Evolutionary conservation across 2,113 vertebrate genomes (phyloP).

Genomic region (Odocoileus hemionus): DNA sequence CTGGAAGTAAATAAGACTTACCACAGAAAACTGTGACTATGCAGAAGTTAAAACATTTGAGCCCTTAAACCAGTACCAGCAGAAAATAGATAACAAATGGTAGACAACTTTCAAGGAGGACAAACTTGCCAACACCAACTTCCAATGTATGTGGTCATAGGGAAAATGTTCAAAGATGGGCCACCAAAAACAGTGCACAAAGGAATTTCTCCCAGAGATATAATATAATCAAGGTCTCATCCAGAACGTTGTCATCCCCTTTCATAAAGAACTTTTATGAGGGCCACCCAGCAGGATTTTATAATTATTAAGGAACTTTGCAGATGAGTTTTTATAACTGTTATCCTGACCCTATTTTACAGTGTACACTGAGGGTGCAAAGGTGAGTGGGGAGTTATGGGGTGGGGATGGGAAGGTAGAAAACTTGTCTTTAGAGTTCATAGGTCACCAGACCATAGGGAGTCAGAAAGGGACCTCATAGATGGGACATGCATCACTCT

Average conservation of each 20-base stretch:
- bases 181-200: background rate
- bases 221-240: background rate
- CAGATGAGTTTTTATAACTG: background rate
- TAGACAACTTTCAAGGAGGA: background rate
- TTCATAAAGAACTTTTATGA: background rate
- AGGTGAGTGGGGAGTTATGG: background rate
- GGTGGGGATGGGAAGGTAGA: background rate
- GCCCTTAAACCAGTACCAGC: background rate
- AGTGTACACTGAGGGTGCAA: background rate
- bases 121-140: background rate
- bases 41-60: background rate
- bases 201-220: background rate
- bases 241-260: background rate
- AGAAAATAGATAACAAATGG: background rate
- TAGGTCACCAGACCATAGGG: background rate
- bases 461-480: background rate
- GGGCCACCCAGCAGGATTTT: background rate
- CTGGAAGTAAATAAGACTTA: background rate
- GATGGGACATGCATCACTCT: background rate
- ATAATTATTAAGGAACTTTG: background rate
- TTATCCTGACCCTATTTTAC: background rate
- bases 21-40: background rate
- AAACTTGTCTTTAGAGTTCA: background rate
- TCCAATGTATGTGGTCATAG: background rate
- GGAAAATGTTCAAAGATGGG: background rate